Base-by-base conservation (phyloP, 2,888 invertebrate species). In the Miltochrista miniata region DNA sequence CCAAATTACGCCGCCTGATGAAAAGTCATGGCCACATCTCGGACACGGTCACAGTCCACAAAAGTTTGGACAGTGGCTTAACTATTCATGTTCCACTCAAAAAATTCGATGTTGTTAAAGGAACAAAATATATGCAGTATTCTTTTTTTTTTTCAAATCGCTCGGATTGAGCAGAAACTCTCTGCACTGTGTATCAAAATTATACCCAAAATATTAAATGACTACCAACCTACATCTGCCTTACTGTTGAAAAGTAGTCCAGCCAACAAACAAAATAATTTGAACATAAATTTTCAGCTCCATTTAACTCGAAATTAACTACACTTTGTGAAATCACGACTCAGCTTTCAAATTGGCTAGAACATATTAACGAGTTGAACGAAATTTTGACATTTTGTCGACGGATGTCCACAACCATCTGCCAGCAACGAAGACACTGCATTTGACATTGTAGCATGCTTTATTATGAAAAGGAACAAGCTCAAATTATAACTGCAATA, bases 401-500 rank as follows among this genome's bases (percentile, higher is more conserved):
- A 76, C 66, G 62, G 65, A 68, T 62, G 53, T 54, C 52, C 52
- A 64, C 59, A 56, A 40, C 52, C 64, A 59, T 58, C 56, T 64
- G 68, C 57, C 70, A 59, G 54, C 50, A 51, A 55, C 59, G 72
- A 61, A 59, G 76, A 79, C 72, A 73, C 49, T 53, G 50, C 61
- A 70, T 64, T 63, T 74, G 77, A 77, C 73, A 77, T 72, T 72
- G 72, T 64, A 68, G 64, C 68, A 58, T 64, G 70, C 72, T 77
- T 74, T 76, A 79, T 79, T 72, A 72, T 72, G 59, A 67, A 60
- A 68, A 72, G 64, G 69, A 70, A 74, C 72, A 56, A 49, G 56
- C 59, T 61, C 59, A 45, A 80, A 76, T 78, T 76, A 77, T 78
- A 72, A 66, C 62, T 66, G 60, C 61, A 75, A 73, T 83, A 77